Evolutionary conservation across 1,140 invertebrate genomes (phyloP), one percentile per base, ranked within the genome.

Genomic region (Drosophila azteca): DNA sequence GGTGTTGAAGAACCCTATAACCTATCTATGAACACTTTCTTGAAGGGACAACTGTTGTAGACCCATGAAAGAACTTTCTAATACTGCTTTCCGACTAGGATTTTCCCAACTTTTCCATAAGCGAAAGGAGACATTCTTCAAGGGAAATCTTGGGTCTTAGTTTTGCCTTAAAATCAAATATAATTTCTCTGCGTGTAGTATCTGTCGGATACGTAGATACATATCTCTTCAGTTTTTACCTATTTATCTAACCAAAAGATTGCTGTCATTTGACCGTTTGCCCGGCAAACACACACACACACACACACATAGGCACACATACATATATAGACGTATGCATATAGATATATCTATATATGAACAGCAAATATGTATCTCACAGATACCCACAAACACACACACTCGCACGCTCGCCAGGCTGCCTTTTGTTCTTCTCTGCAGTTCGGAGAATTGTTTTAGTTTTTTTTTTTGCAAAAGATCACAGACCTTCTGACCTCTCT

Each of bases 401-500:
- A 15, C 51, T 53, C 50, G 70, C 22, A 58, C 58, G 49, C 49
- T 39, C 11, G 41, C 44, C 71, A 74, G 60, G 60, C 71, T 75
- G 71, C 71, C 71, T 75, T 75, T 75, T 75, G 70, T 75, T 75
- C 68, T 71, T 73, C 58, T 63, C 75, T 65, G 72, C 73, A 77
- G 71, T 77, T 77, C 57, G 72, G 50, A 57, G 73, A 76, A 76
- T 68, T 49, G 35, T 51, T 26, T 35, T 44, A 52, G 24, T 45
- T 24, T 52, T 6, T n/a, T 9, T 73, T 65, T 78, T 81, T 87
- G 82, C 76, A 82, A 78, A 87, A 87, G 82, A 87, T 87, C 82
- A 87, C 82, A 87, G 82, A 90, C 84, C 85, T 90, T 88, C 84
- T 88, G 84, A 90, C 85, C 84, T 90, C 65, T 61, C 71, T 69